Conservation (phyloP, 2,888 invertebrate species). For the Standfussiana lucernea region DNA sequence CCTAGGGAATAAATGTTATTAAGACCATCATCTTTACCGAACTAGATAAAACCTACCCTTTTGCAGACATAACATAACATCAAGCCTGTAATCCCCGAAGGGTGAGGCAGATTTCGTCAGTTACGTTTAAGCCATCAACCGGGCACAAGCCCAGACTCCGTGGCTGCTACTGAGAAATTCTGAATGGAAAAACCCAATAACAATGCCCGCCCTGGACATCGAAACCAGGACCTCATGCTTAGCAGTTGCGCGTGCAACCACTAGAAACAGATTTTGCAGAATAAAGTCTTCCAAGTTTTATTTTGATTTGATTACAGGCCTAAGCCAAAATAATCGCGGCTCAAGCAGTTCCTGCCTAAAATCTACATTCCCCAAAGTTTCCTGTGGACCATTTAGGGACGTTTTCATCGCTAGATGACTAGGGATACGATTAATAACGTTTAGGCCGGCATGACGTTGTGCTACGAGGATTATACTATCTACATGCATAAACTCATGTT, state of each 20-base stretch:
- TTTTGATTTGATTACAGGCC: background rate
- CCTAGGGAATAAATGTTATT: conserved; percentile 83
- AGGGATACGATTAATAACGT: background rate
- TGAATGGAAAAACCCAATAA: too few species aligned
- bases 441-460: background rate
- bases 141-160: too few species aligned
- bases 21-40: background rate
- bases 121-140: too few species aligned
- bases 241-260: too few species aligned
- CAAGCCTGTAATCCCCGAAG: too few species aligned
- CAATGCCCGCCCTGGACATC: too few species aligned
- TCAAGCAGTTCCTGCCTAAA: background rate
- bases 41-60: background rate
- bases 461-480: background rate
- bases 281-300: background rate
- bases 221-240: too few species aligned
- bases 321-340: background rate
- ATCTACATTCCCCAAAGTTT: background rate
- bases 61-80: too few species aligned
- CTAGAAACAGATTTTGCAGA: background rate
- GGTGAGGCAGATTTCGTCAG: too few species aligned
- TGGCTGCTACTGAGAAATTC: too few species aligned
- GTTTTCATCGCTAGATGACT: background rate
- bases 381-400: background rate
- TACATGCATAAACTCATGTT: background rate